A percentile compares a stretch with the other conserved stretches of the same genome.
Evolutionary conservation across 2,888 invertebrate species (phyloP).

Genomic region (Drosophila paranaensis): DNA sequence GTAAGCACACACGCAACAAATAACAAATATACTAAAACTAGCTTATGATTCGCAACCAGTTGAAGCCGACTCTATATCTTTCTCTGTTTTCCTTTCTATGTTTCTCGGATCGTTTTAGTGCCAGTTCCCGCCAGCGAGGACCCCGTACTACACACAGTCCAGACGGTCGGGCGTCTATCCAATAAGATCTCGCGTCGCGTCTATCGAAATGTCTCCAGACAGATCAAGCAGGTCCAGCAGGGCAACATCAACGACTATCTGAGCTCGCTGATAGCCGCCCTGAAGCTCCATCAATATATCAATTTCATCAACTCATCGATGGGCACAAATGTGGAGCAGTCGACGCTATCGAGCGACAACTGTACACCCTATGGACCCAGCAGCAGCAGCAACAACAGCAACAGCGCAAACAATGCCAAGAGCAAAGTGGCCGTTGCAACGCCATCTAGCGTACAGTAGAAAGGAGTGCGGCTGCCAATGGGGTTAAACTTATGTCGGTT

Average conservation of each 20-base stretch:
- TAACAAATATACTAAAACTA: constrained; percentile 1
- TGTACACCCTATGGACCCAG: constrained; percentile 54
- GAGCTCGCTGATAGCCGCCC: constrained; percentile 85
- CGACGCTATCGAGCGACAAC: constrained; percentile 58
- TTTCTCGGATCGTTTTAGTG: constrained; percentile 84
- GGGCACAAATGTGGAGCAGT: constrained; percentile 83
- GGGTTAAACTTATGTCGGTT: not conserved
- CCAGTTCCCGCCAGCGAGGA: constrained; percentile 87
- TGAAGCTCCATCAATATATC: constrained; percentile 85
- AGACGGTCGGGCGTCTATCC: constrained; percentile 90
- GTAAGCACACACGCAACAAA: constrained; percentile 64
- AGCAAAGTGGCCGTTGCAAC: constrained; percentile 26
- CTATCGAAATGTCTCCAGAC: constrained; percentile 88
- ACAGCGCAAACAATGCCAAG: constrained; percentile 21
- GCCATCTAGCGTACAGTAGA: constrained; percentile 39
- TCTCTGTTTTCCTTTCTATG: not conserved
- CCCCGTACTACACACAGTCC: constrained; percentile 89
- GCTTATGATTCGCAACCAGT: constrained; percentile 8
- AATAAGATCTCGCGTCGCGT: constrained; percentile 90
- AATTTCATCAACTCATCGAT: constrained; percentile 85
- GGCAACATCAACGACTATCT: constrained; percentile 86
- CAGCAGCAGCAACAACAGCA: constrained; percentile 5
- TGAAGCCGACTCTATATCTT: not conserved
- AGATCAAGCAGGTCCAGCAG: constrained; percentile 86
- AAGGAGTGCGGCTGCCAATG: not conserved